Evolutionary conservation across 2,888 invertebrate genomes (phyloP), one percentile per base, ranked within the genome.

Genomic region (Euplexia lucipara): DNA sequence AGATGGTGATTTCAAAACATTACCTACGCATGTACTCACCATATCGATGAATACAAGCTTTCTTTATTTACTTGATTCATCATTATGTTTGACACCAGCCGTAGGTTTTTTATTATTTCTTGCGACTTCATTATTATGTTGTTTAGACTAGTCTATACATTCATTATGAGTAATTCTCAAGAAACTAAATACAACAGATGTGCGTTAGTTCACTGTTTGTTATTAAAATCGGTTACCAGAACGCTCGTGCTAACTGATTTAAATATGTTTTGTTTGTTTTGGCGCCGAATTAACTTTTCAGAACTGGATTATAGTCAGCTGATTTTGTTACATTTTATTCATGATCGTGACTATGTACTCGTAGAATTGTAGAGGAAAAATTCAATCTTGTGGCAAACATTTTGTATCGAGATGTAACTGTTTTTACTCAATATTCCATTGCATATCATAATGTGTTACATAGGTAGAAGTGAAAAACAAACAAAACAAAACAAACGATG

Each of bases 241-340:
- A 60, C 49, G 44, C 35, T 8, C 32, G 35, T 44, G 79, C 26
- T 58, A 41, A 61, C 69, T 54, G 64, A 75, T 79, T 69, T 52
- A 63, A 69, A 69, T 79, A 69, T 57, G 37, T 45, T 75, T 34
- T 75, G 79, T 75, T 79, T 78, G 26, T 47, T 44, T 79, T 75
- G 61, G 75, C 79, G 4, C 37, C 12, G 34, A 58, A 45, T 59
- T 51, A 53, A 49, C 57, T 48, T 52, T 56, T 65, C 32, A 56
- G 34, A 56, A 53, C 56, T 73, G 37, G 9, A 60, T 41, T 37
- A 14, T 16, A 34, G 30, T 58, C 44, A 65, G 37, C 30, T 54
- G 49, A 37, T 51, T 32, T 45, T 64, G 26, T 76, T 51, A 41
- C n/a, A 41, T 58, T 54, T 47, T 39, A 52, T 56, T 48, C 18